Conservation (phyloP, 2,888 invertebrate species). For the Erebia ligea region DNA sequence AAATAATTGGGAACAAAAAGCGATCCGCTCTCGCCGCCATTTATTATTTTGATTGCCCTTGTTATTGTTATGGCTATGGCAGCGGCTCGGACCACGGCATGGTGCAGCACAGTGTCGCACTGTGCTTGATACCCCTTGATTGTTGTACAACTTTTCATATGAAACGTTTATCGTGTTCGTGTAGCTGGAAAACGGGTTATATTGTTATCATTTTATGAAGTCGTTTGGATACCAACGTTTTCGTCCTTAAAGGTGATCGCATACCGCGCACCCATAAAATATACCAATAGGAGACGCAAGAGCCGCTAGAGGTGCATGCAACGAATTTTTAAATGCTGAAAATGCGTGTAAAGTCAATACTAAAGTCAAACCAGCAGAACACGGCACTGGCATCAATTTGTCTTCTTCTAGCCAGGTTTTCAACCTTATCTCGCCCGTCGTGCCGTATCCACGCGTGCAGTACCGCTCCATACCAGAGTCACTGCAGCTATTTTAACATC, state of each 20-base stretch:
- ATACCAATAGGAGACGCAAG: not conserved
- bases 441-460: no score
- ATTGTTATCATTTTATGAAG: constrained; percentile 58
- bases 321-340: not conserved
- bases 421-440: no score
- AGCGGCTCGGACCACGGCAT: constrained; percentile 43
- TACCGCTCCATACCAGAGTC: no score
- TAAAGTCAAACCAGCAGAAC: no score
- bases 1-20: constrained; percentile 77
- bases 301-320: not conserved
- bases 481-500: no score
- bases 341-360: not conserved
- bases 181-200: constrained; percentile 49
- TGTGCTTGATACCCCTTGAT: constrained; percentile 17
- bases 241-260: constrained; percentile 3
- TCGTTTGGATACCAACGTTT: constrained; percentile 24
- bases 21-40: constrained; percentile 68
- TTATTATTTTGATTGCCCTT: constrained; percentile 77
- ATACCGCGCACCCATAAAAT: not conserved
- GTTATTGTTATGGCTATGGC: constrained; percentile 66
- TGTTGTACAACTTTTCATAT: constrained; percentile 4
- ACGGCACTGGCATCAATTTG: no score
- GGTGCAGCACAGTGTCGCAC: constrained; percentile 31
- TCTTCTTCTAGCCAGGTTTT: no score
- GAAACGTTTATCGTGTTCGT: constrained; percentile 41